Base-by-base conservation (phyloP, 1,140 invertebrate species). In the Agrypnia vestita region DNA sequence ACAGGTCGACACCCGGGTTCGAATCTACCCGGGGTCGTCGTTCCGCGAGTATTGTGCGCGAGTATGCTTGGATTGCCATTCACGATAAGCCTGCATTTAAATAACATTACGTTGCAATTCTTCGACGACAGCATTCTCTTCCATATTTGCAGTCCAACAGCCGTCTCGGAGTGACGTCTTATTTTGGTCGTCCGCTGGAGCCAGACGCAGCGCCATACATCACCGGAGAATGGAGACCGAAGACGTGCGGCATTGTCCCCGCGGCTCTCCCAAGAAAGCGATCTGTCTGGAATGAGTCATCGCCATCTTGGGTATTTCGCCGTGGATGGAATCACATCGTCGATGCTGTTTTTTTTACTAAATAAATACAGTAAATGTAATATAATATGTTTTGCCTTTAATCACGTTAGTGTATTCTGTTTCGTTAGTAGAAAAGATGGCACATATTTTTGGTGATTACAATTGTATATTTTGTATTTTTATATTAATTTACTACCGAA, bases 231-330 rank as follows among this genome's bases (percentile, higher is more conserved):
- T 35, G 25, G 25, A 35, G 25, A 35, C 25, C 6, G 25, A 35
- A 35, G 55, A 59, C 55, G 55, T 59, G 55, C 55, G 11, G 55
- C 15, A 59, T 59, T 59, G 55, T 59, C 55, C 55, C 25, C 55
- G 15, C 4, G 8, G 15, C 15, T 19, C 15, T 59, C 15, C 55
- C 55, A 21, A 59, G 55, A 59, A 59, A 19, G 8, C 21, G 21
- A 21, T 59, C 55, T 59, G 55, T 59, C 21, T 21, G 25, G 25
- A 35, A 35, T 35, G 25, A 35, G 25, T 35, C 25, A 35, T 35
- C 6, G 25, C 25, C 25, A 35, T 35, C 25, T 35, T 6, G 25
- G 25, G 25, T 35, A 35, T 35, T 35, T 35, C 6, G 6, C 6
- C 25, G 25, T 1, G 25, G 25, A 35, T 35, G 25, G 1, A 35